Evolutionary conservation across 2,888 invertebrate genomes (phyloP).

Genomic region (Meteorus cinctellus): DNA sequence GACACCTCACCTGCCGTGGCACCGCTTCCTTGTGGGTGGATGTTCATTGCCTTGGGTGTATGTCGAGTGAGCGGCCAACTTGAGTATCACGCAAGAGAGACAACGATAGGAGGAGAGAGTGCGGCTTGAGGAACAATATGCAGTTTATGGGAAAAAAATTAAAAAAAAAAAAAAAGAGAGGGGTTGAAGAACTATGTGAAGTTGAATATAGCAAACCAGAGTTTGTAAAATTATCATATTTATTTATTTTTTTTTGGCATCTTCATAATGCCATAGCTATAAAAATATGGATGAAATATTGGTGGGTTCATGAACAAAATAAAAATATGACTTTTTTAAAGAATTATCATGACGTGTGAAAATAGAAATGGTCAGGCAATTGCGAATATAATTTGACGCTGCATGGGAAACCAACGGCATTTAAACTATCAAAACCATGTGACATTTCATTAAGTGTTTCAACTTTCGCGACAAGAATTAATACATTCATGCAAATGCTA

Average conservation of each 20-base stretch:
- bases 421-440: slow-evolving; percentile 71
- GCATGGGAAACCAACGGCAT: slow-evolving; percentile 69
- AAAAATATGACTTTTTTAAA: background rate
- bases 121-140: slow-evolving; percentile 57
- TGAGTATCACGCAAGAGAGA: background rate
- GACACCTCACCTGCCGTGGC: slow-evolving; percentile 72
- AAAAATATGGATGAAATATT: no score
- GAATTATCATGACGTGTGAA: background rate
- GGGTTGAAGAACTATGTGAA: slow-evolving; percentile 23
- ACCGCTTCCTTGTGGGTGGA: slow-evolving; percentile 72
- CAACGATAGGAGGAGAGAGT: slow-evolving; percentile 18
- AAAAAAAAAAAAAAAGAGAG: slow-evolving; percentile 7
- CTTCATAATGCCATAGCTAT: no score
- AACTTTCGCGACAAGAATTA: slow-evolving; percentile 29
- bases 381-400: slow-evolving; percentile 45
- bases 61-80: slow-evolving; percentile 34
- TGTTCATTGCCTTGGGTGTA: slow-evolving; percentile 54
- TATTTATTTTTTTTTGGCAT: background rate
- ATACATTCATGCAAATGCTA: background rate
- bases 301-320: no score
- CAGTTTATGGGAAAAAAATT: slow-evolving; percentile 33
- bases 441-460: slow-evolving; percentile 72
- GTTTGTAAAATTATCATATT: background rate
- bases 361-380: slow-evolving; percentile 28
- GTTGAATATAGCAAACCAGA: slow-evolving; percentile 25